Conservation (phyloP, 1,140 invertebrate species). For the Cotesia chilonis region DNA sequence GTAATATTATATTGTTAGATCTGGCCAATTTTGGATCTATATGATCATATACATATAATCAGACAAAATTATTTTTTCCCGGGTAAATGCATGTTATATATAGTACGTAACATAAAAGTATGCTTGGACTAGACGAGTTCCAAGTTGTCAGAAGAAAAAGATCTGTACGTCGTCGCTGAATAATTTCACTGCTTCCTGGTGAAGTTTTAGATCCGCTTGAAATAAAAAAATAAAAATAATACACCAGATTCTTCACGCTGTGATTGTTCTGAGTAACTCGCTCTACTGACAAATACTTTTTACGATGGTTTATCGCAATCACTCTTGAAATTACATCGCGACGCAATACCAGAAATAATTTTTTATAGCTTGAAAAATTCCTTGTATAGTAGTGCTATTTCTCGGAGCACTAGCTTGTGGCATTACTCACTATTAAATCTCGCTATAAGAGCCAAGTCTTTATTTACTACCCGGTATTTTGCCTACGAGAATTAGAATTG, state of each 20-base stretch:
- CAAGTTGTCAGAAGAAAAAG: constrained; percentile 17
- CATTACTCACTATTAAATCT: constrained; percentile 23
- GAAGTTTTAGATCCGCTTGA: background rate
- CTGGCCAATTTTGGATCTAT: too few relatives aligned
- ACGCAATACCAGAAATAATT: constrained; percentile 26
- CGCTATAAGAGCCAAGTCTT: constrained; percentile 22
- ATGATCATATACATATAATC: too few relatives aligned
- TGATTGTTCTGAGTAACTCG: constrained; percentile 22
- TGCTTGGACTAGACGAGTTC: constrained; percentile 3
- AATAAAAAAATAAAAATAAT: background rate
- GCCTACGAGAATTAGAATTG: constrained; percentile 29
- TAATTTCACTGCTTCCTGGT: background rate
- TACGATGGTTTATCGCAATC: constrained; percentile 26
- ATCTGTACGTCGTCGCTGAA: background rate
- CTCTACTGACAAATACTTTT: constrained; percentile 27
- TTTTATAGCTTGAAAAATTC: constrained; percentile 33
- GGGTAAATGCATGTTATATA: too few relatives aligned
- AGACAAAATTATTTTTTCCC: too few relatives aligned
- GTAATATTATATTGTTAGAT: too few relatives aligned
- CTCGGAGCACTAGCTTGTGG: constrained; percentile 27
- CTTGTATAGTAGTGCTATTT: constrained; percentile 1
- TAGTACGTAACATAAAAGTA: background rate
- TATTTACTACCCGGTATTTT: constrained; percentile 34
- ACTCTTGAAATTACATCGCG: constrained; percentile 13
- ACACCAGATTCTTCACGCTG: constrained; percentile 19